phyloP scores from a whole-genome alignment of 1,140 invertebrate species.

The Vanessa atalanta region DNA sequence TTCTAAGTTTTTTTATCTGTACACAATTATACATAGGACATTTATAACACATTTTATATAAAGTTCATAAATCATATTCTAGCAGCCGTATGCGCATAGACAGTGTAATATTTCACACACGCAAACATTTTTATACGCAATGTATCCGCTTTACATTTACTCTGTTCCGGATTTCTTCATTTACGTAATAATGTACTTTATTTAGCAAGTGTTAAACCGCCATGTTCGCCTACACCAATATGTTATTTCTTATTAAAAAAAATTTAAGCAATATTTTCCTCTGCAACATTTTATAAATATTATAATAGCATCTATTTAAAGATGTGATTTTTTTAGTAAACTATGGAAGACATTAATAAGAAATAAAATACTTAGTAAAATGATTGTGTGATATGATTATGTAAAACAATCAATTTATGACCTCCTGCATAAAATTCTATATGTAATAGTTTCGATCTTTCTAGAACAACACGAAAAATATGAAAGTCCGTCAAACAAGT shows the following conservation, averaged over 20 bases:
- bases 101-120: conserved; percentile 7
- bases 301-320: no score
- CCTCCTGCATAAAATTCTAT: neutral
- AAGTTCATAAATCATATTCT: conserved; percentile 8
- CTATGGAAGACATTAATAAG: neutral
- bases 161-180: conserved; percentile 37
- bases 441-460: neutral
- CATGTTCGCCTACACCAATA: neutral
- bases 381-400: neutral
- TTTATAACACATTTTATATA: neutral
- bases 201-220: conserved; percentile 1
- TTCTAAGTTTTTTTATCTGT: no score
- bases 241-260: no score
- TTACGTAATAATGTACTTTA: conserved; percentile 30
- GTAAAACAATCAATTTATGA: neutral
- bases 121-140: conserved; percentile 24
- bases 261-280: no score
- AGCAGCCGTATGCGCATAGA: neutral
- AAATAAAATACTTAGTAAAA: neutral
- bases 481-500: no score
- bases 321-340: no score
- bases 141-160: conserved; percentile 34
- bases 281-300: no score
- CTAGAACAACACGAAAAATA: neutral
- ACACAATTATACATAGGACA: neutral